Evolutionary conservation across 2,888 invertebrate species (phyloP), one percentile per base, ranked within the genome.

Genomic region (Pheosia gnoma): DNA sequence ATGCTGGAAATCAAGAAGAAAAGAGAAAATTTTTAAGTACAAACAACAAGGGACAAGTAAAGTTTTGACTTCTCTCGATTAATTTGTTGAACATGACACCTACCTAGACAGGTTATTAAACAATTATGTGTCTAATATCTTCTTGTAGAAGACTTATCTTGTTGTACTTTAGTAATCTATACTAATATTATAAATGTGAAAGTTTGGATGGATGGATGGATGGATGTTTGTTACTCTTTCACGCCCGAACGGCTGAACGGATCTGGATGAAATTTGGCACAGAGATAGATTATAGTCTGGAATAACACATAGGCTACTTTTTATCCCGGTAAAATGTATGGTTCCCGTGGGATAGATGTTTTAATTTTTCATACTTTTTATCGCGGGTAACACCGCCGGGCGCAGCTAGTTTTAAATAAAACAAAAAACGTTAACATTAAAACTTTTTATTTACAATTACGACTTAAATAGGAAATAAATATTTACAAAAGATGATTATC

Each of bases 1-100:
- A 78, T 74, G 80, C 68, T 95, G 95, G 95, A 94, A 94, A 47
- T 94, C 92, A 0, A 85, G 94, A 63, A 87, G 93, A 75, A 95
- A 94, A 87, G 92, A 94, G 58, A 92, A 94, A 59, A 60, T 95
- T 2, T 94, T 89, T 67, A 88, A 83, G 71, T 95, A 95, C 70
- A 92, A 89, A 76, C 75, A 79, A 47, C 74, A 80, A 13, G 82
- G 85, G 49, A 88, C 89, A 62, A 92, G 88, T 70, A 86, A 86
- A 66, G 67, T 87, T 39, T 77, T 91, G 56, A 79, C 65, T 11
- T 54, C 55, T 56, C 51, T 45, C 36, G 25, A 49, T 2, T 49
- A 59, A 13, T 55, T 54, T 13, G n/a, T 13, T 8, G n/a, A 5
- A 47, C 4, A n/a, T 47, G n/a, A 7, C 0, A 41, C 8, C 41